phyloP scores from a whole-genome alignment of 64 coral and sea anemone species.

The Porites lutea region DNA sequence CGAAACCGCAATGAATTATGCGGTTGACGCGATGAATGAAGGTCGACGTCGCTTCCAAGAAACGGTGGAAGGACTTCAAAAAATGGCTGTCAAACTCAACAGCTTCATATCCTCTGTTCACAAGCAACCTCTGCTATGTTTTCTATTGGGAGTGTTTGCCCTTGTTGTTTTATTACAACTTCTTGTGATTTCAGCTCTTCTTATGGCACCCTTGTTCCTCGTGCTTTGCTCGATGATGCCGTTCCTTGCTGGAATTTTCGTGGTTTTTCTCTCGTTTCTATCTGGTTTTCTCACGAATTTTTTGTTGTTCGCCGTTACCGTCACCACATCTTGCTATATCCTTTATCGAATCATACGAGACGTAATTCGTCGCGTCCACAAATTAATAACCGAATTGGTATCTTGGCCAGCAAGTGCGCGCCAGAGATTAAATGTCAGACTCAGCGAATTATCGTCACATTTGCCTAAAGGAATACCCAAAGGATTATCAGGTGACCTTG shows the following conservation, averaged over 20 bases:
- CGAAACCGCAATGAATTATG: not conserved
- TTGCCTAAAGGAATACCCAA: not conserved
- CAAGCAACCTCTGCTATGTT: not conserved
- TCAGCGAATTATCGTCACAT: not conserved
- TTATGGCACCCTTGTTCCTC: not conserved
- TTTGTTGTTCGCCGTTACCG: not conserved
- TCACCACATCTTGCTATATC: not conserved
- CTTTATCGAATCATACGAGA: not conserved
- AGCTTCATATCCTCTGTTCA: not conserved
- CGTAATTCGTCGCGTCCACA: not conserved
- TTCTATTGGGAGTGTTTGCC: not conserved
- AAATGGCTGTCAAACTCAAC: not conserved
- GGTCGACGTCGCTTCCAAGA: not conserved
- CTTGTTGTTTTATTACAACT: not conserved
- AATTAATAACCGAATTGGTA: not conserved
- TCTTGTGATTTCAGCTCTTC: not conserved
- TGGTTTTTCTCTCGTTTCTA: not conserved
- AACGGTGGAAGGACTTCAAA: constrained; percentile 6
- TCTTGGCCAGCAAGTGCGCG: not conserved
- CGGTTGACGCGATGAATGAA: not conserved
- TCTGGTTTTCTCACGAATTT: not conserved
- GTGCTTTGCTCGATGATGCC: not conserved
- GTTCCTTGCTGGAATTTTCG: not conserved
- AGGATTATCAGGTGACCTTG: not conserved
- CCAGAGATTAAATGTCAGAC: not conserved